Evolutionary conservation across 2,113 vertebrate species (phyloP).

Genomic region (Salvator merianae): DNA sequence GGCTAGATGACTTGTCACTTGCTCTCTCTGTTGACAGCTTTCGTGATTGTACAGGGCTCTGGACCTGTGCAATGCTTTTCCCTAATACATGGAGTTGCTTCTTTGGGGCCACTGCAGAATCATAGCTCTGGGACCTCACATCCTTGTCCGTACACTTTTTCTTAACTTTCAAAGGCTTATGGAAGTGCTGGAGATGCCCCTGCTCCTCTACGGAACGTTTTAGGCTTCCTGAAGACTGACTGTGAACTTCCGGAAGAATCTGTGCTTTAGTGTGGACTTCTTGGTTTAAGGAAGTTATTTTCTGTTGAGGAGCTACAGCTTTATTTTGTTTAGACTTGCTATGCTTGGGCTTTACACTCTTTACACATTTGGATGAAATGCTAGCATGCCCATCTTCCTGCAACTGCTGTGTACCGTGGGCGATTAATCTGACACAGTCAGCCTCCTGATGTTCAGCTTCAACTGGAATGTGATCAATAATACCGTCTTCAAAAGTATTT

Average conservation of each 20-base stretch:
- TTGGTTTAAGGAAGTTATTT: conserved; percentile 45
- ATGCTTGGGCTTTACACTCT: conserved; percentile 60
- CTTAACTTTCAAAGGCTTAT: conserved; percentile 81
- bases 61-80: conserved; percentile 66
- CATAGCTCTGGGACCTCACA: conserved; percentile 62
- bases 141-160: conserved; percentile 76
- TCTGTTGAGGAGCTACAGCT: conserved; percentile 54
- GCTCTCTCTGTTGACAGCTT: conserved; percentile 62
- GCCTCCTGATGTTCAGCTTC: conserved; percentile 54
- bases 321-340: conserved; percentile 70
- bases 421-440: conserved; percentile 46
- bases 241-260: conserved; percentile 64
- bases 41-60: conserved; percentile 53
- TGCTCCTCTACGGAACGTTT: conserved; percentile 78
- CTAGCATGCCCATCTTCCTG: conserved; percentile 55
- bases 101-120: conserved; percentile 64
- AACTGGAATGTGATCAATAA: conserved; percentile 46
- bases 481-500: conserved; percentile 57
- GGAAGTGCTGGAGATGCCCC: conserved; percentile 72
- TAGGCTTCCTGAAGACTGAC: conserved; percentile 62
- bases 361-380: conserved; percentile 65
- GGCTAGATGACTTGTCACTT: conserved; percentile 66
- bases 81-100: conserved; percentile 60
- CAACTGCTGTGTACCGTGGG: conserved; percentile 47
- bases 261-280: conserved; percentile 72